phyloP scores from a whole-genome alignment of 2,113 vertebrate species.

The Machaerirhynchus nigripectus region DNA sequence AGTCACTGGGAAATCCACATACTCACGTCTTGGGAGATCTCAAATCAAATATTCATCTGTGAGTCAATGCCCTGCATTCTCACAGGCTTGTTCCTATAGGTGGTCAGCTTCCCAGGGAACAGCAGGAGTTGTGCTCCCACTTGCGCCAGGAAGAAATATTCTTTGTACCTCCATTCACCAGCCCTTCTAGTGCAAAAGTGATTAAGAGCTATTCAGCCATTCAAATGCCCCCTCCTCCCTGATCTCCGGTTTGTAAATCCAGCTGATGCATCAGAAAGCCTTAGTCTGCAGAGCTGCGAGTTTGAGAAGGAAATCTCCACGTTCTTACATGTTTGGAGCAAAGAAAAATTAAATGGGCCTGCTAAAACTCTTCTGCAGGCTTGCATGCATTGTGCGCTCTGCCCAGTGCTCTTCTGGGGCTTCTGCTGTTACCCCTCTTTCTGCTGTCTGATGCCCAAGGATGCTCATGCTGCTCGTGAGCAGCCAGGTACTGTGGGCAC shows the following conservation, averaged over 20 bases:
- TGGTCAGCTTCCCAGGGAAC: not conserved
- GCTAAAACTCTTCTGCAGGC: not conserved
- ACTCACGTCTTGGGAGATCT: not conserved
- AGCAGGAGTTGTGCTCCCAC: not conserved
- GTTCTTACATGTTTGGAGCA: not conserved
- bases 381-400: fast-evolving
- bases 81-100: not conserved
- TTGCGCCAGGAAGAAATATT: not conserved
- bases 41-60: constrained; percentile 14
- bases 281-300: not conserved
- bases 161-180: not conserved
- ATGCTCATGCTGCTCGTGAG: fast-evolving
- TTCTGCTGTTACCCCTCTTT: not conserved
- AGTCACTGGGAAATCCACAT: not conserved
- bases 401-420: not conserved
- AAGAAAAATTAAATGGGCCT: not conserved
- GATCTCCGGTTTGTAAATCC: not conserved
- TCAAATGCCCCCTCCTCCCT: not conserved
- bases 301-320: not conserved
- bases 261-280: constrained; percentile 11
- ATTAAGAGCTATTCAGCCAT: not conserved
- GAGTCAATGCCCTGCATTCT: not conserved
- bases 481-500: not conserved
- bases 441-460: not conserved
- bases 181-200: not conserved